Base-by-base conservation (phyloP, 2,888 invertebrate species). In the Gastrophysa polygoni region DNA sequence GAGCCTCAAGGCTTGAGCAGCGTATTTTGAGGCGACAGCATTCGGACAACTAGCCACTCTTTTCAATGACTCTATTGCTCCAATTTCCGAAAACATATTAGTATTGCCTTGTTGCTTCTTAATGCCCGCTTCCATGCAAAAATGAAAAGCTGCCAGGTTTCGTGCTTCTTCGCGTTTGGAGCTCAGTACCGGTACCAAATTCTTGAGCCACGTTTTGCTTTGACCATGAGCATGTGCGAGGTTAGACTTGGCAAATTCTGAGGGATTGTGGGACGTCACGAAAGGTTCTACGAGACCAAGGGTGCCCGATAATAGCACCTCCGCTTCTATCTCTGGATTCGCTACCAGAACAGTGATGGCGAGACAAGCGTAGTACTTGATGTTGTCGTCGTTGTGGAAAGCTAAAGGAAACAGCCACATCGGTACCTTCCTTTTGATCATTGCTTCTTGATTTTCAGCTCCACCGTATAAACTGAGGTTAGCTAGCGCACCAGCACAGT, bases 71-170 rank as follows among this genome's bases (percentile, higher is more conserved):
- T 96, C 95, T 67, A 98, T 92, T 0, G 97, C 98, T 57, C 95
- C 95, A 70, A 99, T 98, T 82, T 96, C 95, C 64, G 90, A 86
- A 80, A 98, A 97, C 75, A 96, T 92, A 80, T 91, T 90, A 0
- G 94, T 93, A 68, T 94, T 93, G 3, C 93, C 93, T 80, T 95
- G 95, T 73, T 92, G 91, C 74, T 96, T 93, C 81, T 98, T 98
- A 58, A 99, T 98, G 34, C 95, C 95, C 10, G 98, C 98, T 82
- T 99, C 99, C 96, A 99, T 97, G 78, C 97, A 97, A 81, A 98
- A 93, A 79, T 99, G 99, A 80, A 98, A 99, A 32, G 98, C 97
- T 2, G 98, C 98, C 73, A 99, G 83, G 79, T 96, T 96, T 75
- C 96, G 88, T 0, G 98, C 98, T 82, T 98, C 98, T 78, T 97